These are phyloP conservation scores for Hydractinia echinata DNA, from an alignment of 30 jellyfish, hydroid and myxozoan genomes.

Conservation along the genomic window DNA sequence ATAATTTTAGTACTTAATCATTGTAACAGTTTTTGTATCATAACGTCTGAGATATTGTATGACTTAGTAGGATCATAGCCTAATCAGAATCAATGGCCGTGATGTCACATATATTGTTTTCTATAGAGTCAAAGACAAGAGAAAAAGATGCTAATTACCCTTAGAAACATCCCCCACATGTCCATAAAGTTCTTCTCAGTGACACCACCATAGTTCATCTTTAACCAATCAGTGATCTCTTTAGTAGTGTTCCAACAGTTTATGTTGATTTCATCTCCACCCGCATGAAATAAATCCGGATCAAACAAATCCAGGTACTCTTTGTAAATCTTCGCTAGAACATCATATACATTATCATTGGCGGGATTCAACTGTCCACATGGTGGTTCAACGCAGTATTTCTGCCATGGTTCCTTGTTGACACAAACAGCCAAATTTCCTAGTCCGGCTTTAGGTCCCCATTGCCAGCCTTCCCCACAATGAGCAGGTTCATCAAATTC, in stretches of 20 bases:
- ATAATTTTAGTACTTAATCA: too few relatives aligned
- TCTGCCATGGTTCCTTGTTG: slow-evolving; percentile 78
- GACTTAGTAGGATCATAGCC: too few relatives aligned
- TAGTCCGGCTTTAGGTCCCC: slow-evolving; percentile 56
- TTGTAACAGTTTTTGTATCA: too few relatives aligned
- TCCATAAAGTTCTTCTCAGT: slow-evolving; percentile 64
- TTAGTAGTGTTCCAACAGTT: slow-evolving; percentile 79
- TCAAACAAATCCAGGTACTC: slow-evolving; percentile 71
- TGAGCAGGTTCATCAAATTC: slow-evolving; percentile 90
- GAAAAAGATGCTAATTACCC: neutral
- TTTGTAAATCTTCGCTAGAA: slow-evolving; percentile 62
- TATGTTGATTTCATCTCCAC: slow-evolving; percentile 57
- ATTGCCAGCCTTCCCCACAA: slow-evolving; percentile 92
- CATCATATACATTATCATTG: slow-evolving; percentile 59
- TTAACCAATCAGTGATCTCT: slow-evolving; percentile 59
- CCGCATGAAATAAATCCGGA: slow-evolving; percentile 71
- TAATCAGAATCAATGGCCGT: too few relatives aligned
- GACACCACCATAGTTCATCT: slow-evolving; percentile 40
- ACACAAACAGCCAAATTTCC: slow-evolving; percentile 84
- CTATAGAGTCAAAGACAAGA: too few relatives aligned
- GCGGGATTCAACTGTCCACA: slow-evolving; percentile 85
- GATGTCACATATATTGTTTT: too few relatives aligned
- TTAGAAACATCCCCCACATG: slow-evolving; percentile 66
- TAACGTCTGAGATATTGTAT: too few relatives aligned
- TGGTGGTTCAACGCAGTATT: slow-evolving; percentile 87